These are phyloP conservation scores for Pseudopipra pipra DNA, from an alignment of 2,113 vertebrate species.

Conservation along the genomic window DNA sequence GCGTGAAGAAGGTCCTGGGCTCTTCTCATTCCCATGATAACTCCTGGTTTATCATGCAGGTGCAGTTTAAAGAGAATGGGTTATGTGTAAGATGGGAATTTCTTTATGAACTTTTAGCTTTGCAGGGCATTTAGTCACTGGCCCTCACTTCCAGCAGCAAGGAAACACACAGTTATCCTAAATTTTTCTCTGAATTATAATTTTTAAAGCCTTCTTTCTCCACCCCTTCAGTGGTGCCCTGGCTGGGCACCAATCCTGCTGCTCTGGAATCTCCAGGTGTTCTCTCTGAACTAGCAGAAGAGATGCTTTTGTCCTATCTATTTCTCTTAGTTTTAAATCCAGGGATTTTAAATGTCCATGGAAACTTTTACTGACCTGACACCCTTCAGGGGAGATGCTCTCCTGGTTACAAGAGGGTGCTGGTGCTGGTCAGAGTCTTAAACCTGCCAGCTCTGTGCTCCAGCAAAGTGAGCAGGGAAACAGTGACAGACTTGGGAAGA, in stretches of 20 bases:
- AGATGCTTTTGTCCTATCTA: background rate
- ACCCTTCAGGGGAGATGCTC: background rate
- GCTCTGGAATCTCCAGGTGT: background rate
- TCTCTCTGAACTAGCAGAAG: background rate
- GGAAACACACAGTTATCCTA: background rate
- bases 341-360: background rate
- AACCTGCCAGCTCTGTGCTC: background rate
- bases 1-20: background rate
- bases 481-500: background rate
- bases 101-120: background rate
- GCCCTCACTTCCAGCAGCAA: background rate
- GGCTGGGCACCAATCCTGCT: background rate
- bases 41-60: background rate
- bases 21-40: background rate
- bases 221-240: accelerated
- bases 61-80: background rate
- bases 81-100: background rate
- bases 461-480: background rate
- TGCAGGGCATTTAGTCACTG: background rate
- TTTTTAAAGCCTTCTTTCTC: background rate
- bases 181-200: background rate
- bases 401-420: background rate
- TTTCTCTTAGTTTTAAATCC: background rate
- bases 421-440: background rate
- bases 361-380: background rate